Base-by-base conservation (phyloP, 2,113 vertebrate species). In the Ceyx cyanopectus region DNA sequence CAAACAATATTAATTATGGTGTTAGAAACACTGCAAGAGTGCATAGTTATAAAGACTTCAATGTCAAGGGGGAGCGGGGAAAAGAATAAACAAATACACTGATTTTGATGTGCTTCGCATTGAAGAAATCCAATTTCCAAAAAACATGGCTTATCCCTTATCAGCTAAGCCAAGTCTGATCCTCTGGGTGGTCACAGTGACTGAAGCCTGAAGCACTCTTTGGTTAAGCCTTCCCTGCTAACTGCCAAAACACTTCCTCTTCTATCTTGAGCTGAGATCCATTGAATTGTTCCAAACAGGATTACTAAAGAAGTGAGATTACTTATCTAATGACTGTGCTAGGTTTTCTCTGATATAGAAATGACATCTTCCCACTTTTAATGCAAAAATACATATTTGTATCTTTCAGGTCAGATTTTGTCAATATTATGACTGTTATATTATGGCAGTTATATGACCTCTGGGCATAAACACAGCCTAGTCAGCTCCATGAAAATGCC, bases 241-340 rank as follows among this genome's bases (percentile, higher is more conserved):
- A 62, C 34, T 65, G 86, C 73, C 76, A 88, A 56, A 95, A 72
- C 61, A 72, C 24, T 91, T 91, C 67, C 30, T 83, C 62, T 83
- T 63, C 83, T 86, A 75, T 78, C 65, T 90, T 77, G 78, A 74
- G 30, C 27, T 92, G 65, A 78, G 73, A 93, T 78, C 80, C 1
- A 7, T 84, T 37, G n/a, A 75, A 61, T 68, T 26, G 18, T 86
- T 88, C 84, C 50, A 86, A 84, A 54, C 12, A 61, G 23, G 61
- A 78, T 67, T 88, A 90, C 80, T 75, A 30, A 88, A 93, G 43
- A 79, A 84, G 15, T 61, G 29, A 78, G 13, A 65, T 61, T 76
- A 72, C 68, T 83, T 61, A 76, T 65, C 48, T 70, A 88, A 51
- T 27, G 27, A 63, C 74, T 43, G 53, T 74, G 5, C 54, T 78